phyloP scores from a whole-genome alignment of 2,797 vertebrate genomes.

The Phoeniculus purpureus region DNA sequence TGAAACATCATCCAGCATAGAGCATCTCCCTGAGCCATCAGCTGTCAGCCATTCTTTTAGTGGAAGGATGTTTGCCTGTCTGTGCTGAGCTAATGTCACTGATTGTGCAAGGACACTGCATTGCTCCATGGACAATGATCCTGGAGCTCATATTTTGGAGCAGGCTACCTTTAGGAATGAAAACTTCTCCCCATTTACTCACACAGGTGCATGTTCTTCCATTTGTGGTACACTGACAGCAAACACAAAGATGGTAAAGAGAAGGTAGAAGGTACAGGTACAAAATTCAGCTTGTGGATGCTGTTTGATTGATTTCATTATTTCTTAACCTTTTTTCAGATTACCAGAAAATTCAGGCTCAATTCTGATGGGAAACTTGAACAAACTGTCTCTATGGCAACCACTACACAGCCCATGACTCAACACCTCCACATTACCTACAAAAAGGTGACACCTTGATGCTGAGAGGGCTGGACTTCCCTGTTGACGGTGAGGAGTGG shows the following conservation, averaged over 20 bases:
- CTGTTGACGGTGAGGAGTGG: not conserved
- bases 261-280: not conserved
- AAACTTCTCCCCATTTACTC: not conserved
- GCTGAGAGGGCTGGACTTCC: not conserved
- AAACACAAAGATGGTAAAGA: not conserved
- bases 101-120: not conserved
- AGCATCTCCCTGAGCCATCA: not conserved
- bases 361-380: slow-evolving; percentile 90
- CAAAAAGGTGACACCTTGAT: slow-evolving; percentile 80
- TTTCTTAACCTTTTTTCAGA: slow-evolving; percentile 71
- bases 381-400: slow-evolving; percentile 95
- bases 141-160: not conserved
- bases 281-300: not conserved
- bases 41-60: not conserved
- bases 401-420: slow-evolving; percentile 87
- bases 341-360: slow-evolving; percentile 89
- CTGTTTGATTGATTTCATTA: not conserved
- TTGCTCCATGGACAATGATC: not conserved
- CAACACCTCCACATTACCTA: slow-evolving; percentile 93
- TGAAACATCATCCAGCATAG: accelerated
- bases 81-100: not conserved
- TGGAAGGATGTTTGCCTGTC: not conserved
- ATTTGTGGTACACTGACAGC: not conserved
- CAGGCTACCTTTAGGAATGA: not conserved
- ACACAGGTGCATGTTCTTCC: accelerated